Evolutionary conservation across 2,888 invertebrate species (phyloP).

Genomic region (Sinodicranocentrus sp.): DNA sequence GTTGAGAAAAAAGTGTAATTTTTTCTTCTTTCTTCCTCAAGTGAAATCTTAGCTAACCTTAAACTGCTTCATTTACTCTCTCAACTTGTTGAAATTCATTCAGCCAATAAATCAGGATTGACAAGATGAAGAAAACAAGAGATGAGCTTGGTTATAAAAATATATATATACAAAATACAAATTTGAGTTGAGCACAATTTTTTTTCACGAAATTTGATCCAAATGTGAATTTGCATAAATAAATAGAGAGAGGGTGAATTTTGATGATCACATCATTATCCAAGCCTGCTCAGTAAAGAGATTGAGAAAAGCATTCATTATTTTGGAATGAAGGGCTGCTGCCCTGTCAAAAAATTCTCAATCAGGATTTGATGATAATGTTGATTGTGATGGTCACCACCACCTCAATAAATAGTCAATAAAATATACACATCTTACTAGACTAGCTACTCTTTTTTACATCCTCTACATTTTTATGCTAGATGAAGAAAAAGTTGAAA

Average conservation of each 20-base stretch:
- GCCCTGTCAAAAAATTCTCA: slow-evolving; percentile 65
- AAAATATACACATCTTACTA: slow-evolving; percentile 11
- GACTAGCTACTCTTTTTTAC: not conserved
- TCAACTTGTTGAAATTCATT: not conserved
- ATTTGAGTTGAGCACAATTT: not conserved
- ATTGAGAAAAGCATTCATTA: slow-evolving; percentile 4
- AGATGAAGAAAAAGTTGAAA: slow-evolving; percentile 47
- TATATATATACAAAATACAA: not conserved
- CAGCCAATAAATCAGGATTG: slow-evolving; percentile 50
- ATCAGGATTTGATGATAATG: slow-evolving; percentile 43
- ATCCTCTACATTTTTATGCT: slow-evolving; percentile 11
- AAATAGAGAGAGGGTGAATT: not conserved
- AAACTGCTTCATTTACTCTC: slow-evolving; percentile 37
- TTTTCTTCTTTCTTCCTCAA: slow-evolving; percentile 5
- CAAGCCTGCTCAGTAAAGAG: not conserved
- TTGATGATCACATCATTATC: slow-evolving; percentile 2
- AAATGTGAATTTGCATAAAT: slow-evolving; percentile 53
- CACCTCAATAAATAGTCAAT: slow-evolving; percentile 20
- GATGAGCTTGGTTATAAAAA: not conserved
- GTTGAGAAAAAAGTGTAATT: not conserved
- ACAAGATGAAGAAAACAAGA: slow-evolving; percentile 33
- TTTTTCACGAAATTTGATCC: slow-evolving; percentile 25
- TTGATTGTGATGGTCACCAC: slow-evolving; percentile 31
- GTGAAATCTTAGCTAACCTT: not conserved
- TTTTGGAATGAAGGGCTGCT: slow-evolving; percentile 31